These are phyloP conservation scores for Synodontis membranacea DNA, from an alignment of 2,113 vertebrate genomes.

Conservation along the genomic window DNA sequence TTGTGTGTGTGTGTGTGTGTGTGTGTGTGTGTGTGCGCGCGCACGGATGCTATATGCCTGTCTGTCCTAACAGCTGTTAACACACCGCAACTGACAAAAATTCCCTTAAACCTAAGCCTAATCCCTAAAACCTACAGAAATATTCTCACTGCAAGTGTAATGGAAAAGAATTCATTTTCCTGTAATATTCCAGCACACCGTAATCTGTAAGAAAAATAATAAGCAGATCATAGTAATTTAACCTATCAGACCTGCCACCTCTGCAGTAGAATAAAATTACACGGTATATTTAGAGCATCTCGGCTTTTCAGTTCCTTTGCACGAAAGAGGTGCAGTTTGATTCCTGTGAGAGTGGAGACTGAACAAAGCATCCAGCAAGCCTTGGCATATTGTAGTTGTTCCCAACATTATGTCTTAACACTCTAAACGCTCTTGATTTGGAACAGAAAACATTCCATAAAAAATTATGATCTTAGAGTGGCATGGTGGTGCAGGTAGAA, in stretches of 20 bases:
- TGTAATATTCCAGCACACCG: neutral
- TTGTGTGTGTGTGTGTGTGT: neutral
- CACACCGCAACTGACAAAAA: neutral
- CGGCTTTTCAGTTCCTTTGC: neutral
- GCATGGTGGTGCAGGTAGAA: neutral
- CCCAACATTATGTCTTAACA: neutral
- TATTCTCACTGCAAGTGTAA: neutral
- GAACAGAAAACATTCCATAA: neutral
- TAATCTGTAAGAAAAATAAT: neutral
- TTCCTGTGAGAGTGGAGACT: neutral
- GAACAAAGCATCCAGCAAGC: neutral
- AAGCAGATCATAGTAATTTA: neutral
- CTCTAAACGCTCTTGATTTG: neutral
- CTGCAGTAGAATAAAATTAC: neutral
- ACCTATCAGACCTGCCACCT: neutral
- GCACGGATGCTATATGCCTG: neutral
- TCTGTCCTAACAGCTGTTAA: neutral
- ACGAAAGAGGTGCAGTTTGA: neutral
- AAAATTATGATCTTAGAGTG: neutral
- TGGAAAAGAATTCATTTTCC: neutral
- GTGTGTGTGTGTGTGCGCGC: constrained; percentile 9
- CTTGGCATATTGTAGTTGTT: neutral
- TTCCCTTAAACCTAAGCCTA: neutral
- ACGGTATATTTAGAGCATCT: neutral
- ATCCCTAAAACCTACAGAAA: neutral